These are phyloP conservation scores for Brenthis hecate DNA, from an alignment of 2,888 invertebrate species.

Conservation along the genomic window DNA sequence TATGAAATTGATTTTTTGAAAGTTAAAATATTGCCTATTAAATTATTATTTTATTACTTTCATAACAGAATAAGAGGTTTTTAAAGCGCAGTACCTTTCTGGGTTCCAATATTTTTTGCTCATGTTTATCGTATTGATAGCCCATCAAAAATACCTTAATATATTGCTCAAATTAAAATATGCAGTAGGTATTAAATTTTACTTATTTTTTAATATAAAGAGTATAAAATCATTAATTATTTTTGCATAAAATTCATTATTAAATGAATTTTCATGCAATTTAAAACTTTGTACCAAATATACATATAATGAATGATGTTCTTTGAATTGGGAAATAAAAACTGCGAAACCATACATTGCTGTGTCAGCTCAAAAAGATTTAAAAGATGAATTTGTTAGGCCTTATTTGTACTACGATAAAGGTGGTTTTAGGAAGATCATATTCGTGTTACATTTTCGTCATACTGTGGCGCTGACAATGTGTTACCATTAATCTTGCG, in stretches of 20 bases:
- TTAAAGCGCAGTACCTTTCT: too few species aligned
- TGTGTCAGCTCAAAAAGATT: constrained; percentile 62
- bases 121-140: too few species aligned
- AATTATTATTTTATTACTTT: constrained; percentile 12
- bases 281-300: constrained; percentile 39
- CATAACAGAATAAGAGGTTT: neutral
- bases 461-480: constrained; percentile 80
- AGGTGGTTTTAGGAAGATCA: constrained; percentile 67
- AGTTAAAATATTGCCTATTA: neutral
- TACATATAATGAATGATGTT: constrained; percentile 41
- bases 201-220: too few species aligned
- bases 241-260: constrained; percentile 45
- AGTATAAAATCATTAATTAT: constrained; percentile 45
- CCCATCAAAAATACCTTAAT: too few species aligned
- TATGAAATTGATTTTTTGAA: neutral
- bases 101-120: too few species aligned
- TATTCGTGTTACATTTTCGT: constrained; percentile 59
- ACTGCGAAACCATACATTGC: constrained; percentile 64
- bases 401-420: constrained; percentile 60
- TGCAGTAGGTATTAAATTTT: too few species aligned
- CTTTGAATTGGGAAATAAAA: constrained; percentile 43
- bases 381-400: constrained; percentile 63
- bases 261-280: constrained; percentile 31
- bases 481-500: constrained; percentile 81
- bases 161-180: too few species aligned